Evolutionary conservation across 2,888 invertebrate genomes (phyloP), one percentile per base, ranked within the genome.

Genomic region (Uropetala carovei): DNA sequence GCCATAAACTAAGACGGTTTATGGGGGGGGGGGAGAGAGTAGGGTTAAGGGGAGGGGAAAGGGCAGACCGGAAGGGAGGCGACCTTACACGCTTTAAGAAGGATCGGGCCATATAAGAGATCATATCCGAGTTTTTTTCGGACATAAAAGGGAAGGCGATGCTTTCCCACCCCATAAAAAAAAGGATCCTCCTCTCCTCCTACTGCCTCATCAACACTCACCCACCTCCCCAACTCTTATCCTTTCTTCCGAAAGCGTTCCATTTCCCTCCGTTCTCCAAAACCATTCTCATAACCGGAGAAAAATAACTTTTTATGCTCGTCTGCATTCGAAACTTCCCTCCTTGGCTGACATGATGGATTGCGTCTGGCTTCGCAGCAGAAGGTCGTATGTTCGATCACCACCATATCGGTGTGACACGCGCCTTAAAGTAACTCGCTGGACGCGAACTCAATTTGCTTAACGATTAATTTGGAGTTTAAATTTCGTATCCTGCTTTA

Each of bases 51-150:
- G 16, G 59, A 7, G 27, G 59, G 60, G 43, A 64, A 11, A 64
- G 64, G 60, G 60, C 30, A 68, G 89, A 68, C 89, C 89, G 89
- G 89, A 89, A 89, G 64, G 60, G 89, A 43, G 64, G 89, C 89
- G 89, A 89, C 89, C 89, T 89, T 89, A 89, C 89, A 89, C 89
- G 89, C 89, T 89, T 89, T 56, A 30, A 89, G 30, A 58, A 68
- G 89, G 89, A 64, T 43, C 64, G 89, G 89, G 89, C 89, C 89
- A 89, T 89, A 43, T 43, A 64, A 89, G 64, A 89, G 89, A 89
- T 89, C 64, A 89, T 89, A 89, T 89, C 89, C 89, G 89, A 89
- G 43, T 68, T 68, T 89, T n/a, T 83, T 89, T 89, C 43, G 89
- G 89, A 68, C 89, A 56, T 89, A 43, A 89, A 89, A 89, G 60